A percentile compares a stretch with the other conserved stretches of the same genome.
These are phyloP conservation scores for Ceramica pisi DNA, from an alignment of 2,888 invertebrate species.

Conservation along the genomic window DNA sequence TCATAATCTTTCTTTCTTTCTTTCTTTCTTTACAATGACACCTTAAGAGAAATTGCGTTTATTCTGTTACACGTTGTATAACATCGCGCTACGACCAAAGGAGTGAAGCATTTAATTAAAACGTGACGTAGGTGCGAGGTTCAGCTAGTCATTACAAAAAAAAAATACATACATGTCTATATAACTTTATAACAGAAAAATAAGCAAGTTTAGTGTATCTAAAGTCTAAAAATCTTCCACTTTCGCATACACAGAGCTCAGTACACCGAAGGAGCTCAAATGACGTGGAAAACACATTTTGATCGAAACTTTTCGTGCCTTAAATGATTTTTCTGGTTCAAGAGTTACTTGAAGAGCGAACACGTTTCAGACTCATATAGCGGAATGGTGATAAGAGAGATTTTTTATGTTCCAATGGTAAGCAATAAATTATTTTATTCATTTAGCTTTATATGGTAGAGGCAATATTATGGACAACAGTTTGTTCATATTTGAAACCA, in stretches of 20 bases:
- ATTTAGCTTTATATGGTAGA: not conserved
- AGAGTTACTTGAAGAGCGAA: constrained; percentile 61
- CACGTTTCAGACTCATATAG: constrained; percentile 53
- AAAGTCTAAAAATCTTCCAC: constrained; percentile 8
- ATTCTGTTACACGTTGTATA: too few relatives aligned
- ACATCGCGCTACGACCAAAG: too few relatives aligned
- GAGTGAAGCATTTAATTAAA: too few relatives aligned
- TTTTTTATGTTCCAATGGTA: constrained; percentile 32
- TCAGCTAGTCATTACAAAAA: too few relatives aligned
- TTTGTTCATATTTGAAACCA: not conserved
- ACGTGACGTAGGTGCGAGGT: too few relatives aligned
- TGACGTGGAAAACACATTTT: constrained; percentile 73
- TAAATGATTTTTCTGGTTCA: constrained; percentile 72
- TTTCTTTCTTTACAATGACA: too few relatives aligned
- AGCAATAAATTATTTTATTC: constrained; percentile 28
- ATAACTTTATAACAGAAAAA: not conserved
- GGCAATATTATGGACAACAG: not conserved
- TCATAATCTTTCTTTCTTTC: too few relatives aligned
- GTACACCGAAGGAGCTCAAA: constrained; percentile 63
- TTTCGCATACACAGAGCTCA: constrained; percentile 35
- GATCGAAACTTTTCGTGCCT: constrained; percentile 68
- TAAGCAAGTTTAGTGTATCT: not conserved
- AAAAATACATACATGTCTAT: too few relatives aligned
- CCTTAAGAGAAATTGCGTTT: too few relatives aligned
- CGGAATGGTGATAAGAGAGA: constrained; percentile 53